These are phyloP conservation scores for Drosophila hamatofila DNA, from an alignment of 2,888 invertebrate species.

Conservation along the genomic window DNA sequence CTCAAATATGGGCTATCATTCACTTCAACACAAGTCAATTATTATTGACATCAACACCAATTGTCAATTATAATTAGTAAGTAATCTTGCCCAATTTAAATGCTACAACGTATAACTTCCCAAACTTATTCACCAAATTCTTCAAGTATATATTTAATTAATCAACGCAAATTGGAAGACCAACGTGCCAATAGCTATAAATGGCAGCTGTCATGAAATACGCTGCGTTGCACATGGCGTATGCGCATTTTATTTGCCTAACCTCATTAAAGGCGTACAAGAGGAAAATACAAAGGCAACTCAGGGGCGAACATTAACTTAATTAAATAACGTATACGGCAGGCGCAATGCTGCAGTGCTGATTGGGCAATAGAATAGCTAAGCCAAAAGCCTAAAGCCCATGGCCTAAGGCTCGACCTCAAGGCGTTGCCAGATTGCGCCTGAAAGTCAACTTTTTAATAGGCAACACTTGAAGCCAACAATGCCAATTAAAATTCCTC, in stretches of 20 bases:
- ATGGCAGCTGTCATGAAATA: slow-evolving; percentile 35
- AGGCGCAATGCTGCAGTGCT: slow-evolving; percentile 29
- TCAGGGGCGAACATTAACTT: slow-evolving; percentile 48
- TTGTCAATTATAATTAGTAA: neutral
- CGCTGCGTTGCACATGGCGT: slow-evolving; percentile 54
- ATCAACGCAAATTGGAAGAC: slow-evolving; percentile 2
- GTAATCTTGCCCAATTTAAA: neutral
- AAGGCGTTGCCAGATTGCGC: slow-evolving; percentile 43
- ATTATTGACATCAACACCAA: neutral
- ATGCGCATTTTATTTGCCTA: slow-evolving; percentile 60
- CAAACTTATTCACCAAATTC: neutral
- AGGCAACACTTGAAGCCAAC: slow-evolving; percentile 44
- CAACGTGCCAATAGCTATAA: slow-evolving; percentile 18
- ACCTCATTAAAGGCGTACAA: slow-evolving; percentile 44
- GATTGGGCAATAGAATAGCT: slow-evolving; percentile 38
- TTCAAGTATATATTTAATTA: neutral
- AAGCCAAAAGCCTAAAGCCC: slow-evolving; percentile 27
- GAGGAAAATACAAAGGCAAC: slow-evolving; percentile 25
- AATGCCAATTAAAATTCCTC: slow-evolving; percentile 65
- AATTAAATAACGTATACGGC: slow-evolving; percentile 62
- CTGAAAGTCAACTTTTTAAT: slow-evolving; percentile 60
- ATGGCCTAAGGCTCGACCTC: slow-evolving; percentile 16
- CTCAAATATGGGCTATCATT: neutral
- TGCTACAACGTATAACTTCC: neutral
- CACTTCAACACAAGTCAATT: neutral